These are phyloP conservation scores for Tragelaphus scriptus DNA, from an alignment of 2,113 vertebrate species.

Conservation along the genomic window DNA sequence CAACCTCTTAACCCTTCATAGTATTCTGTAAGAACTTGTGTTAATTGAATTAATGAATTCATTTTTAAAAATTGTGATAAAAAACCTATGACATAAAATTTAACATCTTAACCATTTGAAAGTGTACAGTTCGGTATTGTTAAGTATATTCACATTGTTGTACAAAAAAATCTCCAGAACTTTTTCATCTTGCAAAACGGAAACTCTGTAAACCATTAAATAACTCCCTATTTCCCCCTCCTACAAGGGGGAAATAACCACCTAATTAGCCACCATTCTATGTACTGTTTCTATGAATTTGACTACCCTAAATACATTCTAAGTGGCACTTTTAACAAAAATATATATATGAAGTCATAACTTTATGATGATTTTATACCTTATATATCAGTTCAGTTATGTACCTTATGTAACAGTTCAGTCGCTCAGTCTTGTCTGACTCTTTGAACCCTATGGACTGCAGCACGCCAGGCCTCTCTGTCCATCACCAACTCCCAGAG, in stretches of 20 bases:
- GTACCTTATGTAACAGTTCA: neutral
- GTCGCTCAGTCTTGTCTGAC: fast-evolving
- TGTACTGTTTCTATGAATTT: neutral
- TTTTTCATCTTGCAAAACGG: neutral
- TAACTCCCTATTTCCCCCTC: neutral
- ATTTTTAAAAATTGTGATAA: neutral
- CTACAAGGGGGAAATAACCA: neutral
- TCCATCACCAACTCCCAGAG: neutral
- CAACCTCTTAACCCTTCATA: neutral
- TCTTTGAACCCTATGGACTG: neutral
- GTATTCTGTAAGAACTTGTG: neutral
- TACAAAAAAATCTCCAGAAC: neutral
- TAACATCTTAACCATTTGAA: neutral
- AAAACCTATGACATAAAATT: neutral
- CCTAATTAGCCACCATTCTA: neutral
- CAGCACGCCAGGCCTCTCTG: neutral
- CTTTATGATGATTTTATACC: neutral
- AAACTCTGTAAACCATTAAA: neutral
- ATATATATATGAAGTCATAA: neutral
- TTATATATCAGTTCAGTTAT: neutral
- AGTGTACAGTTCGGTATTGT: neutral
- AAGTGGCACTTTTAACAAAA: neutral
- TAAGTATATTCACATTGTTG: neutral
- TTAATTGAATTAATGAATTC: neutral
- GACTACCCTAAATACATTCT: neutral